phyloP scores from a whole-genome alignment of 2,888 invertebrate genomes.

The Melieria crassipennis region DNA sequence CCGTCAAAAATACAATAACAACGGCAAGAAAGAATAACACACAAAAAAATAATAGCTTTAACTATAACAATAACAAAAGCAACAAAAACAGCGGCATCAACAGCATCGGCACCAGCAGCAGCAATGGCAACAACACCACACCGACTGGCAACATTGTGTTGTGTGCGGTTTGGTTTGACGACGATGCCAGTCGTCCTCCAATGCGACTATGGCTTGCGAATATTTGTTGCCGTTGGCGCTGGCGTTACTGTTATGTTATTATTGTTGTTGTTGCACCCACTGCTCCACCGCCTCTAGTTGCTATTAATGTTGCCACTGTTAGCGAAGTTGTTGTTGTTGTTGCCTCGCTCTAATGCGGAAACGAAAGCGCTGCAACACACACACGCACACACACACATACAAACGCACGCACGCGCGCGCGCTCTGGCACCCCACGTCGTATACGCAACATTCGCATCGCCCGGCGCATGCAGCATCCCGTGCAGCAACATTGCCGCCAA shows the following conservation, averaged over 20 bases:
- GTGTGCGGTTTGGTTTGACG: not conserved
- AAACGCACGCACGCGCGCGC: not conserved
- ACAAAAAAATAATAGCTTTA: not conserved
- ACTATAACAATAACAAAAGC: not conserved
- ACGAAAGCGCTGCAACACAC: not conserved
- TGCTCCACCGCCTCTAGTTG: not conserved
- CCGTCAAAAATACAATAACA: not conserved
- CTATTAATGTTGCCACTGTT: not conserved
- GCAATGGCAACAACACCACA: not conserved
- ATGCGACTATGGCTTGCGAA: not conserved
- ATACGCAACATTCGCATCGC: conserved; percentile 13
- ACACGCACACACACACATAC: conserved; percentile 9
- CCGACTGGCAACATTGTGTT: conserved; percentile 11
- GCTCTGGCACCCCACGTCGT: conserved; percentile 4
- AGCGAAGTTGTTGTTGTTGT: conserved; percentile 17
- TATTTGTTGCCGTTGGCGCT: conserved; percentile 2
- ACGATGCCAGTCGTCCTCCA: not conserved
- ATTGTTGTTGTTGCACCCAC: conserved; percentile 8
- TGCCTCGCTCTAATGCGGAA: conserved; percentile 41
- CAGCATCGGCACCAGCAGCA: not conserved
- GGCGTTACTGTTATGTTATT: conserved; percentile 18
- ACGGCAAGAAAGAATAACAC: not conserved
- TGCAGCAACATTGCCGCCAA: not conserved
- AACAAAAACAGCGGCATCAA: conserved; percentile 1
- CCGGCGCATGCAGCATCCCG: not conserved